These are phyloP conservation scores for Mobula birostris DNA, from an alignment of 2,113 vertebrate genomes.

Conservation along the genomic window DNA sequence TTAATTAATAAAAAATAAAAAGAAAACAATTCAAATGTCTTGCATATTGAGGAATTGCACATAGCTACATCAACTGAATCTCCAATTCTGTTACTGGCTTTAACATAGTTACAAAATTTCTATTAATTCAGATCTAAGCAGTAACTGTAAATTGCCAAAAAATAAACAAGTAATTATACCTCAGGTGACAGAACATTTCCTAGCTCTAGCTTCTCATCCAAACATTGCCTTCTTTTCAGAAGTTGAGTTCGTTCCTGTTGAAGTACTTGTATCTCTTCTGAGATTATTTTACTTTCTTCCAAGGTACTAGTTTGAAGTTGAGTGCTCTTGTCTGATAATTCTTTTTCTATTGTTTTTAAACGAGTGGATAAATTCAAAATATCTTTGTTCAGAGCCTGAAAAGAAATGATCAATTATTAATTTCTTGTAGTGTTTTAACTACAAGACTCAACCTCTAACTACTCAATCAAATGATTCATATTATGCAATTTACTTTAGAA, in stretches of 20 bases:
- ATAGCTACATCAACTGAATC: background rate
- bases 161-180: conserved; percentile 54
- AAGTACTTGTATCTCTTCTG: conserved; percentile 60
- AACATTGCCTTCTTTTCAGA: conserved; percentile 57
- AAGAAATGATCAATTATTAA: conserved; percentile 37
- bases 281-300: conserved; percentile 55
- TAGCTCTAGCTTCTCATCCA: conserved; percentile 69
- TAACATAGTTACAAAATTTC: background rate
- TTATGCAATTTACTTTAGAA: background rate
- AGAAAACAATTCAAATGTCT: background rate
- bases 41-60: background rate
- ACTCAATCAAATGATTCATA: background rate
- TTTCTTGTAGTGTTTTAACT: background rate
- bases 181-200: conserved; percentile 63
- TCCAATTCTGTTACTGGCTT: background rate
- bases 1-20: background rate
- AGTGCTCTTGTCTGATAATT: conserved; percentile 58
- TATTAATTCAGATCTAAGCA: background rate
- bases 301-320: conserved; percentile 53
- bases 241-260: conserved; percentile 64
- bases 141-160: background rate
- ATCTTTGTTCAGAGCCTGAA: conserved; percentile 69
- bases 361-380: conserved; percentile 63
- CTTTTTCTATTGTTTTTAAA: conserved; percentile 65
- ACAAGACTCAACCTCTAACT: background rate